Base-by-base conservation (phyloP, 1,140 invertebrate species). In the Lepidotrigona ventralis region DNA sequence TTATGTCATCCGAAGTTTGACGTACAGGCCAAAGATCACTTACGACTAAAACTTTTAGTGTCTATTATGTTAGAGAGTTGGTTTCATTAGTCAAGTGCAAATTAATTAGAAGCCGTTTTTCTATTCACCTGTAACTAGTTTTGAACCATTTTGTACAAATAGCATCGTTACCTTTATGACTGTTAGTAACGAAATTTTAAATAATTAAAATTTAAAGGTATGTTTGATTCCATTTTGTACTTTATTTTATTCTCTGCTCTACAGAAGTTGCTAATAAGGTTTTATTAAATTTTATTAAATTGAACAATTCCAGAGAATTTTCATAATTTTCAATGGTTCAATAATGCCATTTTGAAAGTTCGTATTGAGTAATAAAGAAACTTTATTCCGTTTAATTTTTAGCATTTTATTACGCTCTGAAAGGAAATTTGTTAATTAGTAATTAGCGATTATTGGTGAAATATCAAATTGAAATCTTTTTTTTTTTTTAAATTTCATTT, bases 1-100 rank as follows among this genome's bases (percentile, higher is more conserved):
- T 58, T 58, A 60, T 33, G 64, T 74, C 72, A 14, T 56, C 53
- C 21, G 54, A 51, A 74, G 53, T 74, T 58, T 74, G 72, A 39
- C 26, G 54, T 46, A 29, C 70, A 58, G 54, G 73, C 23, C 73
- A 53, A 26, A 12, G 54, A 60, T 75, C 73, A 33, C 33, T 75
- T 33, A 21, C 23, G 15, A 46, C 14, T 60, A 9, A 46, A 75
- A 75, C 56, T 75, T 75, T 60, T 74, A 56, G 29, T 5, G 56
- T 75, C 56, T 75, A 60, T 75, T 75, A 60, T 46, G 23, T 14
- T n/a, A n/a, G 58, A 23, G 53, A 73, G 54, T 39, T n/a, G 17
- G 29, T n/a, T 74, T 74, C 21, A 75, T 46, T 14, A 19, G 23
- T 12, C 23, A 15, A 19, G 29, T 12, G 2, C 23, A 26, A 60